Evolutionary conservation across 2,113 vertebrate genomes (phyloP).

Genomic region (Hemiscyllium ocellatum): DNA sequence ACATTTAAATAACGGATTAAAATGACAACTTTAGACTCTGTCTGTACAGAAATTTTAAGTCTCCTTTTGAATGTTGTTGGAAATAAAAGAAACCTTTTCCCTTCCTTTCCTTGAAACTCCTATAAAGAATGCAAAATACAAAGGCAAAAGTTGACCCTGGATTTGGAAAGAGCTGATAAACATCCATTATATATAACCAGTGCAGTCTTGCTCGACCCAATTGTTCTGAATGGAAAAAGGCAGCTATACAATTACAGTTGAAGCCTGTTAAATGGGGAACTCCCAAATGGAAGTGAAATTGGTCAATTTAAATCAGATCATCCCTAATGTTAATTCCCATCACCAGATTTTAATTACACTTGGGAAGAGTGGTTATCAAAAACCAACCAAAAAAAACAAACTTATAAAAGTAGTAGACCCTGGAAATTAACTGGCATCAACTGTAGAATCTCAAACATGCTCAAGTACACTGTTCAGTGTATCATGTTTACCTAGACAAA

Average conservation of each 20-base stretch:
- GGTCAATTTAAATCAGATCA: constrained; percentile 8
- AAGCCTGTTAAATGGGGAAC: neutral
- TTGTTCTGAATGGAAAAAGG: constrained; percentile 8
- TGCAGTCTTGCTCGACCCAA: neutral
- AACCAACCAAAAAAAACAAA: neutral
- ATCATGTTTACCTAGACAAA: neutral
- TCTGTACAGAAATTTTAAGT: constrained; percentile 35
- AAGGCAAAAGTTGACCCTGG: constrained; percentile 25
- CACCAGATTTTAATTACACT: constrained; percentile 13
- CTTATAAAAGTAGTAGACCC: neutral
- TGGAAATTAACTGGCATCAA: constrained; percentile 15
- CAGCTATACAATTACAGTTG: constrained; percentile 26
- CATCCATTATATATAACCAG: neutral
- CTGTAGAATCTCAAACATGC: neutral
- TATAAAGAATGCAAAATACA: constrained; percentile 25
- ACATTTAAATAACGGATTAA: constrained; percentile 37
- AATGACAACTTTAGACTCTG: constrained; percentile 13
- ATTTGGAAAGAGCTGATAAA: constrained; percentile 22
- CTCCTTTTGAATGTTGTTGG: constrained; percentile 5
- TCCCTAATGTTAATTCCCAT: neutral
- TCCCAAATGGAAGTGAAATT: constrained; percentile 10
- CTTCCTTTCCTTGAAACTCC: neutral
- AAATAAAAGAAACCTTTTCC: neutral
- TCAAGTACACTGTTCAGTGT: neutral
- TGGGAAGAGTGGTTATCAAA: neutral